These are phyloP conservation scores for Onychostoma macrolepis DNA, from an alignment of 2,113 vertebrate species.

Conservation along the genomic window DNA sequence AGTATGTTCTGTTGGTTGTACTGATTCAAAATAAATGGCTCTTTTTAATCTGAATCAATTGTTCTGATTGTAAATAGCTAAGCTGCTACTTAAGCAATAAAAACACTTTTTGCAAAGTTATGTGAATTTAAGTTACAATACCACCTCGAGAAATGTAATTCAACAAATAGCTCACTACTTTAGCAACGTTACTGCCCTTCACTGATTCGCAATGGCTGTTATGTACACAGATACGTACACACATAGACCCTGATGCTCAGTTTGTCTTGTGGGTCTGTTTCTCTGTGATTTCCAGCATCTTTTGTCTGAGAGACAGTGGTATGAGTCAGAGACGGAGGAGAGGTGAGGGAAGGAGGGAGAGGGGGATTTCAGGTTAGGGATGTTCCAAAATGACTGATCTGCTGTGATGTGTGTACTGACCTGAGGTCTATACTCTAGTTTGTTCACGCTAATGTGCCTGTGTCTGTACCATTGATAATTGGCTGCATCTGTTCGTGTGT, in stretches of 20 bases:
- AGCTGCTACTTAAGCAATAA: not conserved
- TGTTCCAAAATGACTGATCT: constrained; percentile 47
- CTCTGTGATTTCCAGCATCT: not conserved
- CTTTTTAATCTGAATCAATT: not conserved
- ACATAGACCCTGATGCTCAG: not conserved
- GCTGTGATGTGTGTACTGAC: constrained; percentile 51
- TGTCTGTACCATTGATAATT: constrained; percentile 67
- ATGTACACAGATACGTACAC: not conserved
- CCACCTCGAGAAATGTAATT: not conserved
- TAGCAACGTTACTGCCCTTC: not conserved
- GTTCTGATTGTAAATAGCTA: not conserved
- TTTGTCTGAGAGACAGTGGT: constrained; percentile 5
- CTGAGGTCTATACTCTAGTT: constrained; percentile 44
- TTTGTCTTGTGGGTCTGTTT: not conserved
- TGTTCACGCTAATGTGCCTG: constrained; percentile 56
- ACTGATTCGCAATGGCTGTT: not conserved
- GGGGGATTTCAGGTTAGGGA: constrained; percentile 16
- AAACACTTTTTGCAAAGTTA: not conserved
- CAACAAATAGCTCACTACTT: not conserved
- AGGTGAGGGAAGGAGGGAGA: not conserved
- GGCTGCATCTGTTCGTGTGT: constrained; percentile 62
- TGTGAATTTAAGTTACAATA: not conserved
- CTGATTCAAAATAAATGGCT: not conserved
- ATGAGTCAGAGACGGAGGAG: constrained; percentile 13
- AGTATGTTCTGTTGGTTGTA: not conserved